phyloP scores from a whole-genome alignment of 2,888 invertebrate genomes.

The Hyposoter didymator region DNA sequence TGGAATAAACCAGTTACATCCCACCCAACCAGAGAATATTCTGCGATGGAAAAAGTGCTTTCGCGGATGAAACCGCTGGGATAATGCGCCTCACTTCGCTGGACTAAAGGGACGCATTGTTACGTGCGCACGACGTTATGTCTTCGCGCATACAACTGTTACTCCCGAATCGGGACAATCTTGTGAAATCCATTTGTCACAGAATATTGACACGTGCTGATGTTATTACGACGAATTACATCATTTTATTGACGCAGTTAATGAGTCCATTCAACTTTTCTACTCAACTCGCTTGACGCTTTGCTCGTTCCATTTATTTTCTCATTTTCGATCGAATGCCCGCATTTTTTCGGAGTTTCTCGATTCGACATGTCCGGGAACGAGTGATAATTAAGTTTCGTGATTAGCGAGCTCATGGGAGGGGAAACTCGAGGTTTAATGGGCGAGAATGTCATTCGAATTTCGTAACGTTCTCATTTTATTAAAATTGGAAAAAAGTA shows the following conservation, averaged over 20 bases:
- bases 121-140: background rate
- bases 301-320: background rate
- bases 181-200: slow-evolving; percentile 10
- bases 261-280: background rate
- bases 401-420: no score
- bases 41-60: slow-evolving; percentile 26
- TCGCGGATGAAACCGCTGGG: slow-evolving; percentile 30
- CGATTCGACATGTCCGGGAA: no score
- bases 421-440: no score
- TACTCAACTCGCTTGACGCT: background rate
- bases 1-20: slow-evolving; percentile 65
- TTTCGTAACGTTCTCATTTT: background rate
- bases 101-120: background rate
- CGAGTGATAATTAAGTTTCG: no score
- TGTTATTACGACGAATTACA: background rate
- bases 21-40: slow-evolving; percentile 16
- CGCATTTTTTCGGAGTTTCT: no score
- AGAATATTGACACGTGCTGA: background rate
- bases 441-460: no score
- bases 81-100: slow-evolving; percentile 14
- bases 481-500: background rate
- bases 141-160: background rate
- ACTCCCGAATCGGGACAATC: slow-evolving; percentile 25
- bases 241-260: background rate
- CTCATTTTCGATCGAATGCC: no score